Evolutionary conservation across 2,888 invertebrate genomes (phyloP).

Genomic region (Melolontha melolontha): DNA sequence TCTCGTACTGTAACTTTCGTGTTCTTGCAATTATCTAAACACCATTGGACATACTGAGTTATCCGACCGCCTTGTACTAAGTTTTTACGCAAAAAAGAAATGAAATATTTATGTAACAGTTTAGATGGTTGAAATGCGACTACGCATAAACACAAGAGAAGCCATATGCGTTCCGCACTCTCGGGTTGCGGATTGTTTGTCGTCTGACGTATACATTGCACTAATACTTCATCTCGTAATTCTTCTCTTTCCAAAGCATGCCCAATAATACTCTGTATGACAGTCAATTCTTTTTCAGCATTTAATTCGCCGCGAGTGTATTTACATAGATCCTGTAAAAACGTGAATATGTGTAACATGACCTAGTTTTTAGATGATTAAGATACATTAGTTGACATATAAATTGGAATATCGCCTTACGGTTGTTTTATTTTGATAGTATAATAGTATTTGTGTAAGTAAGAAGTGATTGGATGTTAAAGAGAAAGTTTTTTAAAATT

Average conservation of each 20-base stretch:
- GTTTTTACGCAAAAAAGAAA: slow-evolving; percentile 80
- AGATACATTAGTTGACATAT: too few species aligned
- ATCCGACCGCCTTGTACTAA: slow-evolving; percentile 76
- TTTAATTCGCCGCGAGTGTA: slow-evolving; percentile 91
- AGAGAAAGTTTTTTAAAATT: too few species aligned
- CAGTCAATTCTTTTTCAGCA: slow-evolving; percentile 82
- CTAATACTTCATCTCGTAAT: slow-evolving; percentile 90
- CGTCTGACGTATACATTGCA: slow-evolving; percentile 88
- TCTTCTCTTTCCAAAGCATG: slow-evolving; percentile 93
- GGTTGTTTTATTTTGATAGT: too few species aligned
- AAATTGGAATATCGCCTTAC: too few species aligned
- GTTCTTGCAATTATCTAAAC: slow-evolving; percentile 91
- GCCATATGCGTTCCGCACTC: slow-evolving; percentile 88
- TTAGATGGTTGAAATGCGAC: slow-evolving; percentile 94
- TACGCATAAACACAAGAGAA: slow-evolving; percentile 87
- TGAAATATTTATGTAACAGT: slow-evolving; percentile 82
- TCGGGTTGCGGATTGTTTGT: slow-evolving; percentile 90
- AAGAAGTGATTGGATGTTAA: too few species aligned
- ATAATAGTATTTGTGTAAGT: too few species aligned
- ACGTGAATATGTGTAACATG: too few species aligned
- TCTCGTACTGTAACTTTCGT: slow-evolving; percentile 85
- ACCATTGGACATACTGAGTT: slow-evolving; percentile 92
- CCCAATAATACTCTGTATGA: slow-evolving; percentile 86
- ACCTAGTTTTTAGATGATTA: too few species aligned
- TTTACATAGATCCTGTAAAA: slow-evolving; percentile 84